phyloP scores from a whole-genome alignment of 2,113 vertebrate species.

The Arizona elegans region DNA sequence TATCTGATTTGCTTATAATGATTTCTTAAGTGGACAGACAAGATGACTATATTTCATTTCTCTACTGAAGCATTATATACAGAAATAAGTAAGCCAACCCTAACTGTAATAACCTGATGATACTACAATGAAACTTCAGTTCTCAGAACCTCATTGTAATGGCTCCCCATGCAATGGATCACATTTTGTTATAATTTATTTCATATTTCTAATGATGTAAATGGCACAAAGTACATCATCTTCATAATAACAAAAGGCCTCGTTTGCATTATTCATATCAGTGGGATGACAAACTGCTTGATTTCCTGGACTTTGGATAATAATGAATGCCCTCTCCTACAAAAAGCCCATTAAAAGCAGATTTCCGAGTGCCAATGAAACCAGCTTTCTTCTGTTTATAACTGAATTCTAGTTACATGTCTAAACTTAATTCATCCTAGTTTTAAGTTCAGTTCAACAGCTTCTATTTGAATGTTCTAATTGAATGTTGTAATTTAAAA shows the following conservation, averaged over 20 bases:
- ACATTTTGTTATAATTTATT: neutral
- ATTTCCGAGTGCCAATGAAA: neutral
- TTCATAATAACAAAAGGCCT: neutral
- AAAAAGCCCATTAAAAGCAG: neutral
- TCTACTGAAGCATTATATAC: neutral
- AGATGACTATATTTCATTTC: neutral
- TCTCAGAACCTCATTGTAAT: neutral
- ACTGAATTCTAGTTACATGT: neutral
- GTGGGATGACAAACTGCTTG: neutral
- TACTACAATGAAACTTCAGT: neutral
- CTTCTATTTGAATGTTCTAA: neutral
- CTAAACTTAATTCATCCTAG: neutral
- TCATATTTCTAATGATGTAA: neutral
- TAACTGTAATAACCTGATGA: neutral
- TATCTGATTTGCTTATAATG: neutral
- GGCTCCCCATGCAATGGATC: neutral
- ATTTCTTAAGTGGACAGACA: slow-evolving; percentile 8
- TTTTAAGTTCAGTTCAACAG: neutral
- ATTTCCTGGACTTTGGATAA: neutral
- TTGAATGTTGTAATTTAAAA: neutral
- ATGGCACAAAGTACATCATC: neutral
- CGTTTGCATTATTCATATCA: neutral
- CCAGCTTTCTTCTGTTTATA: neutral
- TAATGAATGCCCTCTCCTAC: neutral
- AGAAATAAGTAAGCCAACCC: neutral